Evolutionary conservation across 1,140 invertebrate species (phyloP), one percentile per base, ranked within the genome.

Genomic region (Hycleus cichorii): DNA sequence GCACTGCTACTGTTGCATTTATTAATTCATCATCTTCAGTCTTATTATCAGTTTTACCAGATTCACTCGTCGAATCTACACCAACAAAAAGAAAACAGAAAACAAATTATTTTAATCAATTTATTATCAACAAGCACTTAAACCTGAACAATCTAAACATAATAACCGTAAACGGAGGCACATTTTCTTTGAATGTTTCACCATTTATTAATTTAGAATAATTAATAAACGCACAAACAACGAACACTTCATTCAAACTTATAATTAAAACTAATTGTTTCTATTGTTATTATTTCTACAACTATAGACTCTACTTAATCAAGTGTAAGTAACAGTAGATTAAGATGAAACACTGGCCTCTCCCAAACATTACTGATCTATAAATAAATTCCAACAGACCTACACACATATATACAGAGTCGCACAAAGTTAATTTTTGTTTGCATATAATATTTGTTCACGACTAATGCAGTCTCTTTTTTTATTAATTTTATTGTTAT

Each of bases 101-200:
- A 12, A 10, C 46, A 6, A 4, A 46, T 38, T 51, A 51, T 39
- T 38, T 46, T 46, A 10, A 4, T 42, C 10, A n/a, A 42, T 42
- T 42, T 42, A 42, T 11, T 7, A 42, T n/a, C 9, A 10, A 11
- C 43, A 59, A 57, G 61, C 74, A 42, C 4, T 10, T 42, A 11
- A 42, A 80, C 79, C 79, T 79, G 76, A 73, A 71, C 79, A 80
- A 74, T 80, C 76, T 56, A 79, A 76, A 65, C 79, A 80, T 60
- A 80, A 74, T 50, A 80, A 67, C 64, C 74, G 73, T 42, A 80
- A 74, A 64, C 78, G 77, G 72, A 80, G 60, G 57, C 72, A 73
- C 72, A 73, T 73, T 52, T 63, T 71, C 26, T 53, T 53, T 48
- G 68, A 57, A 45, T 60, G 58, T 42, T 53, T 65, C 52, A 67